Conservation (phyloP, 1,140 invertebrate genomes). For the Pentalonia nigronervosa region DNA sequence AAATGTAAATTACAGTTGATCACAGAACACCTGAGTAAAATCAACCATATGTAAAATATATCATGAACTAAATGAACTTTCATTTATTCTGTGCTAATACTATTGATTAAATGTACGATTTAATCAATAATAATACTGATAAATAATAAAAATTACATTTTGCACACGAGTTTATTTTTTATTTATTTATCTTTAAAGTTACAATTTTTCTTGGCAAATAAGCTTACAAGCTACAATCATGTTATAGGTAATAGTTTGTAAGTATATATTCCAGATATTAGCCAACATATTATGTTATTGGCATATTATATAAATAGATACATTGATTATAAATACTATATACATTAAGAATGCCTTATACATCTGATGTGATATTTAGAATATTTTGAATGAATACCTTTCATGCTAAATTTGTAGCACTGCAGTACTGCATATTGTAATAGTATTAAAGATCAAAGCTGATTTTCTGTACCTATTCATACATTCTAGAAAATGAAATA, state of each 20-base stretch:
- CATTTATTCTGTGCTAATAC: background rate
- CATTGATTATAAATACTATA: too few relatives aligned
- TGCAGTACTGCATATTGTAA: background rate
- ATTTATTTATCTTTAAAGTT: background rate
- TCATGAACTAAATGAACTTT: too few relatives aligned
- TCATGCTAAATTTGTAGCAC: background rate
- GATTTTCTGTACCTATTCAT: background rate
- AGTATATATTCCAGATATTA: background rate
- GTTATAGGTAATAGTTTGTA: background rate
- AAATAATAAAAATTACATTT: background rate
- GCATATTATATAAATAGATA: background rate
- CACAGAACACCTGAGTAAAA: background rate
- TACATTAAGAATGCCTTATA: background rate
- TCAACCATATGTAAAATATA: background rate
- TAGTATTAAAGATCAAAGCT: background rate
- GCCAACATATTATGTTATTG: background rate
- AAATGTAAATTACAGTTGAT: background rate
- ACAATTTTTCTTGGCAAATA: background rate
- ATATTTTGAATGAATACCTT: background rate
- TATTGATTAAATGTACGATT: background rate
- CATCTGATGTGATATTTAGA: background rate
- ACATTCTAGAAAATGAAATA: background rate
- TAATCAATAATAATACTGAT: background rate
- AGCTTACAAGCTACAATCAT: background rate
- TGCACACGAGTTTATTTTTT: background rate